These are phyloP conservation scores for Margaritifera margaritifera DNA, from an alignment of 2,888 invertebrate species.

Conservation along the genomic window DNA sequence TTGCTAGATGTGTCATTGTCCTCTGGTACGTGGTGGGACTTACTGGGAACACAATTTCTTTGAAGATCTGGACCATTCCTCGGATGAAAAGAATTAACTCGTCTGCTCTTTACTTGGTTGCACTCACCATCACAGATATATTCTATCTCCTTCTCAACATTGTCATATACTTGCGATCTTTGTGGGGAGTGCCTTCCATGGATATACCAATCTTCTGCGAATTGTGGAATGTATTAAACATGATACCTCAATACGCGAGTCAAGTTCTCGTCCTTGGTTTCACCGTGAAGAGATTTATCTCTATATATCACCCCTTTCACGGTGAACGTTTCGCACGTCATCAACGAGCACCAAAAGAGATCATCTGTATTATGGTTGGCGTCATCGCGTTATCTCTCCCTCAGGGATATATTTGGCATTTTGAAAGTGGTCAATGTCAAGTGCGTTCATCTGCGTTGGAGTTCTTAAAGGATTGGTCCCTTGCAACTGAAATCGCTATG, in stretches of 20 bases:
- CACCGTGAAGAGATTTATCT: conserved; percentile 67
- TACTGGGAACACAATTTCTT: conserved; percentile 65
- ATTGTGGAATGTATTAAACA: conserved; percentile 62
- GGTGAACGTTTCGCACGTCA: conserved; percentile 62
- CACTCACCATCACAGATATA: conserved; percentile 65
- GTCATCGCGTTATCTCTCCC: conserved; percentile 53
- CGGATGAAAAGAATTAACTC: conserved; percentile 65
- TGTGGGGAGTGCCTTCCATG: conserved; percentile 59
- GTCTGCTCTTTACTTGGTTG: conserved; percentile 67
- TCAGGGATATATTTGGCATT: conserved; percentile 67
- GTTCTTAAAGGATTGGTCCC: conserved; percentile 53
- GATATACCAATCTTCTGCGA: conserved; percentile 61
- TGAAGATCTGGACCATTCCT: conserved; percentile 63
- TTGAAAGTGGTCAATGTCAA: conserved; percentile 27
- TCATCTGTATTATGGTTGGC: conserved; percentile 47
- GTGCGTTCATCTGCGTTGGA: conserved; percentile 13
- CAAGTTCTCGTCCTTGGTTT: conserved; percentile 68
- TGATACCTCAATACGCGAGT: conserved; percentile 66
- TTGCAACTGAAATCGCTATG: conserved; percentile 55
- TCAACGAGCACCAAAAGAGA: conserved; percentile 59
- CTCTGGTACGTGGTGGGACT: conserved; percentile 67
- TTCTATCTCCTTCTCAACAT: conserved; percentile 62
- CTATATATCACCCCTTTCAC: conserved; percentile 63
- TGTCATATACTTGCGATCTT: conserved; percentile 64
- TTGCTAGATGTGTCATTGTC: conserved; percentile 63